A percentile compares a stretch with the other conserved stretches of the same genome.
phyloP scores from a whole-genome alignment of 2,113 vertebrate species.

The Sceloporus tristichus region DNA sequence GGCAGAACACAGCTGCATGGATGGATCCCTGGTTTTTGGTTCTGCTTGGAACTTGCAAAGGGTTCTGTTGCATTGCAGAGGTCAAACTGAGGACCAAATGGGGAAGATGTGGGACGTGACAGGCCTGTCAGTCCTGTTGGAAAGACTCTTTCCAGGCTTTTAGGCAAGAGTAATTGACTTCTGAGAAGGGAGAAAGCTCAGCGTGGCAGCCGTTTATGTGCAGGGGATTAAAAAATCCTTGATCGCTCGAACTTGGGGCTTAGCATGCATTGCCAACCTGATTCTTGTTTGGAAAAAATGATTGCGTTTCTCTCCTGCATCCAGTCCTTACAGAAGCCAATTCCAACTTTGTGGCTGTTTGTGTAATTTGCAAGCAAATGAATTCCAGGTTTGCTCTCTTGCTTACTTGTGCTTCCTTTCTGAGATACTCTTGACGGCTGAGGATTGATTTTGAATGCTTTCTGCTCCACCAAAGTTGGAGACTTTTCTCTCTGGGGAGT shows the following conservation, averaged over 20 bases:
- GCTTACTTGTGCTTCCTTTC: neutral
- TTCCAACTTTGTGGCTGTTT: neutral
- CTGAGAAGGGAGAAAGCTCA: neutral
- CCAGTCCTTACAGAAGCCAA: neutral
- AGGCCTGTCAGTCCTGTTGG: neutral
- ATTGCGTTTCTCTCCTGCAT: neutral
- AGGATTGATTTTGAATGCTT: neutral
- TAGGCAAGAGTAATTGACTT: slow-evolving; percentile 15
- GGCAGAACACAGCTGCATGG: neutral
- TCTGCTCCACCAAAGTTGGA: neutral
- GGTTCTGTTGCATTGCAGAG: neutral
- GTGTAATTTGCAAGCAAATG: neutral
- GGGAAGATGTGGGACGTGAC: neutral
- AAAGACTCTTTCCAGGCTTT: neutral
- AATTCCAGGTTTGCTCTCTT: neutral
- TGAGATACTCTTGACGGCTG: neutral
- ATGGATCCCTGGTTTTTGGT: neutral
- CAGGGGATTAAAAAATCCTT: neutral
- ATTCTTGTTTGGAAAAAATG: neutral
- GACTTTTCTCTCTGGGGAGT: neutral
- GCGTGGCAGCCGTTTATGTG: slow-evolving; percentile 9
- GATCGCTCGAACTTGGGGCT: neutral
- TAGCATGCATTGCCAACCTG: neutral
- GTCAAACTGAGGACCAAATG: neutral
- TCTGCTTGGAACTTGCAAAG: neutral